Conservation (phyloP, 2,888 invertebrate species). For the Galerucella nymphaeae region DNA sequence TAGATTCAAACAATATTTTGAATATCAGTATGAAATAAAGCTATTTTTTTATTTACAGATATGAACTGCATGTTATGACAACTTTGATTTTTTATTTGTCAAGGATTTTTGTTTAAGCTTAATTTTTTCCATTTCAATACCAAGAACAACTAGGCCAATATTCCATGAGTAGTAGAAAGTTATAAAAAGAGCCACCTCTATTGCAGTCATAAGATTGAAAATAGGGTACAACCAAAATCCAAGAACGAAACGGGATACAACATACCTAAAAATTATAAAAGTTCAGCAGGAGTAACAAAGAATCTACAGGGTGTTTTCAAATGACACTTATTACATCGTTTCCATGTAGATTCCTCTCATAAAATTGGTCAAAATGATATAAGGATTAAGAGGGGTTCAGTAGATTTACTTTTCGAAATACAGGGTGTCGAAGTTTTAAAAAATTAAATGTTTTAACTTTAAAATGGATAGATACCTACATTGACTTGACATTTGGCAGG, state of each 20-base stretch:
- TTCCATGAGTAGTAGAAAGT: conserved; percentile 7
- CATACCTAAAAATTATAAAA: conserved; percentile 18
- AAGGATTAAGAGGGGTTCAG: too few species aligned
- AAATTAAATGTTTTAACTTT: too few species aligned
- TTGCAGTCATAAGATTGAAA: conserved; percentile 11
- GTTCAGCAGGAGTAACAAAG: not conserved
- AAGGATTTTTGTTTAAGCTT: conserved; percentile 9
- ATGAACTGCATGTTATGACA: not conserved
- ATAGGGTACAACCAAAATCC: conserved; percentile 21
- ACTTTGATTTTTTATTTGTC: not conserved
- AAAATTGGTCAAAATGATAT: too few species aligned
- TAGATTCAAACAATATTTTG: not conserved
- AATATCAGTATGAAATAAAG: not conserved
- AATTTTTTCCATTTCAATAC: conserved; percentile 14
- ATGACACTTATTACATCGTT: too few species aligned
- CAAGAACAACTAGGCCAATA: conserved; percentile 5
- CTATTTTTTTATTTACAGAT: too few species aligned
- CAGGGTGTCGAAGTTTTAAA: too few species aligned
- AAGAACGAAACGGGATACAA: conserved; percentile 5
- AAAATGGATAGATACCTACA: too few species aligned
- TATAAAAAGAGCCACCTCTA: conserved; percentile 6
- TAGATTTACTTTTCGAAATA: too few species aligned
- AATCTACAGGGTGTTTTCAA: too few species aligned
- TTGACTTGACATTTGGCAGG: too few species aligned
- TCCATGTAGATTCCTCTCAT: too few species aligned